Base-by-base conservation (phyloP, 1,140 invertebrate species). In the Lasioglossum albipes region DNA sequence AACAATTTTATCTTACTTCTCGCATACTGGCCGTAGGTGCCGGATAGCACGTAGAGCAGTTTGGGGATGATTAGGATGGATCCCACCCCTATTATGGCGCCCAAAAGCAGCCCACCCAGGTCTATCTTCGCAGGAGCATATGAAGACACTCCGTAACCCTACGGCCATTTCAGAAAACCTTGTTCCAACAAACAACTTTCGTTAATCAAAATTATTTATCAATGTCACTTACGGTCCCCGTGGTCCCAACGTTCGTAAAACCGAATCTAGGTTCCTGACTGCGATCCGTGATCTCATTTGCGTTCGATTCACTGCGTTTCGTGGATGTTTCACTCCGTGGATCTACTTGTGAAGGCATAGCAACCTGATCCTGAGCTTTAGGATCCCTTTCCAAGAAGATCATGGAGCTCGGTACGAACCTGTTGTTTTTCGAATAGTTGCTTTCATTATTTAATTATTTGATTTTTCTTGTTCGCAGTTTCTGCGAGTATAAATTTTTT, bases 21-120 rank as follows among this genome's bases (percentile, higher is more conserved):
- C 22, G 94, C 95, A 78, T 96, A 96, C 61, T 94, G 92, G n/a
- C 95, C 95, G 70, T 96, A 96, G 3, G 94, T 94, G 54, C 95
- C 95, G 1, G 95, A 95, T 64, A 97, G 94, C 0, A 96, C 94
- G 61, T 96, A 95, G 1, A 97, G 94, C 31, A 97, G 89, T 90
- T 97, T 97, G 0, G 97, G 97, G 41, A 97, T 94, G 0, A 97
- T 94, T 13, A 97, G 93, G 61, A 97, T 95, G 3, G 96, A 96
- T 36, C 96, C 96, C 49, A 97, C 95, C 4, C 97, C 97, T 64
- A 97, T 94, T 0, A 97, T 94, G 10, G 96, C 96, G 0, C 97
- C 97, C 12, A 97, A 90, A 5, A 97, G 93, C 42, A 97, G 94
- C n/a, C 96, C 97, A 7, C 96, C 96, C 2, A 97, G 91, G 85